phyloP scores from a whole-genome alignment of 2,888 invertebrate species.

The Hirudinaria manillensis region DNA sequence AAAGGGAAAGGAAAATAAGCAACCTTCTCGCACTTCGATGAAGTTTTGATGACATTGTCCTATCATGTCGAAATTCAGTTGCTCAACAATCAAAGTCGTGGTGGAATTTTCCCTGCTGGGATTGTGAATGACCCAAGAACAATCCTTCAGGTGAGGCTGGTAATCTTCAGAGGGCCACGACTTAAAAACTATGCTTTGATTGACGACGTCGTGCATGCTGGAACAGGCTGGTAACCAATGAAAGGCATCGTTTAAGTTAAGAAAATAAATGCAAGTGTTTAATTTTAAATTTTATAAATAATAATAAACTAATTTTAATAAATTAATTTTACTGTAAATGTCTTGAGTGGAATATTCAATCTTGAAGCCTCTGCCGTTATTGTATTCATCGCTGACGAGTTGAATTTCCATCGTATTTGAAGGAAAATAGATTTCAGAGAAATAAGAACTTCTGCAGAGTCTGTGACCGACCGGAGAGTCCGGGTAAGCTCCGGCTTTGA shows the following conservation, averaged over 20 bases:
- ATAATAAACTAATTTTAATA: neutral
- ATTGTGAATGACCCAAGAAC: too few relatives aligned
- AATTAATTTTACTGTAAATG: neutral
- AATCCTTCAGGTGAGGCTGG: too few relatives aligned
- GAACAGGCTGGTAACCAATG: neutral
- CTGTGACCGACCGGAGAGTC: neutral
- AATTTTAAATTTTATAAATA: too few relatives aligned
- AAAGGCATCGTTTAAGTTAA: neutral
- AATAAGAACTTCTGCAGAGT: neutral
- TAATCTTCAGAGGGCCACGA: too few relatives aligned
- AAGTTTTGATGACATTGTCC: too few relatives aligned
- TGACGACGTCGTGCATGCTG: neutral
- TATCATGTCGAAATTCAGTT: too few relatives aligned
- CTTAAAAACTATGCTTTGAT: neutral
- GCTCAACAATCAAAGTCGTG: too few relatives aligned
- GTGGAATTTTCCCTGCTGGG: too few relatives aligned
- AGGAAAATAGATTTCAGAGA: neutral
- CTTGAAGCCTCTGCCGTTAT: conserved; percentile 11
- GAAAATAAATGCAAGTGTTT: too few relatives aligned
- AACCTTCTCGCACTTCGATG: too few relatives aligned
- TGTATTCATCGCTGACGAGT: neutral
- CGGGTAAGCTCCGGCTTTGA: neutral
- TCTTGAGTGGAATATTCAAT: conserved; percentile 5
- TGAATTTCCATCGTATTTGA: neutral
- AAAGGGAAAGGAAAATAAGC: too few relatives aligned